Evolutionary conservation across 2,888 invertebrate genomes (phyloP), one percentile per base, ranked within the genome.

Genomic region (Drosophila pseudotalamancana): DNA sequence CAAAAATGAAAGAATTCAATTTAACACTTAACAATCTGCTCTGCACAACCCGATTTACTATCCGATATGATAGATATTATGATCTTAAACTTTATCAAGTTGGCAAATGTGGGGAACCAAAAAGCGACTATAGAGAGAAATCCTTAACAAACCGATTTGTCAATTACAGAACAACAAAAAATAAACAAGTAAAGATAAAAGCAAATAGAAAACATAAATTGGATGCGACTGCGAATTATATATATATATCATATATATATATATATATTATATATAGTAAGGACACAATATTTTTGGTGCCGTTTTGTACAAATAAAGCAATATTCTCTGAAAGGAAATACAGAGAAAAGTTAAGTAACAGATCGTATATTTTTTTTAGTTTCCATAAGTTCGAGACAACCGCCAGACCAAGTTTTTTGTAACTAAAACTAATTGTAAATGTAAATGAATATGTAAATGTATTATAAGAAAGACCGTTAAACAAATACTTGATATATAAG

Each of bases 231-330:
- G 25, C 23, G 25, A 25, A 42, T 42, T 25, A 16, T n/a, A 40
- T 14, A 40, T 5, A 40, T 42, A 42, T 42, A 42, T 25, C n/a
- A 40, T 14, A 40, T 5, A 40, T 1, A 40, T 3, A 11, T 14
- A 14, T 14, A 40, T 5, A 23, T 9, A 21, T 43, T 48, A n/a
- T 27, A 50, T 50, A 27, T 32, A 39, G 35, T 53, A 70, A 64
- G 59, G 49, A 64, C 25, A 48, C 43, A 53, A 66, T 60, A 59
- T 50, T 46, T 61, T 66, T 62, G 67, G 71, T 72, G 72, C 71
- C 72, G 72, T 72, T 72, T 72, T 72, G 71, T 72, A 72, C 71
- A 72, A 72, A 72, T 72, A 25, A 72, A 72, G 71, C 62, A 72
- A 72, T 72, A 72, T 57, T 72, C 67, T 56, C 62, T 61, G 55